Evolutionary conservation across 1,140 invertebrate genomes (phyloP), one percentile per base, ranked within the genome.

Genomic region (Pseudomyrmex dendroicus): DNA sequence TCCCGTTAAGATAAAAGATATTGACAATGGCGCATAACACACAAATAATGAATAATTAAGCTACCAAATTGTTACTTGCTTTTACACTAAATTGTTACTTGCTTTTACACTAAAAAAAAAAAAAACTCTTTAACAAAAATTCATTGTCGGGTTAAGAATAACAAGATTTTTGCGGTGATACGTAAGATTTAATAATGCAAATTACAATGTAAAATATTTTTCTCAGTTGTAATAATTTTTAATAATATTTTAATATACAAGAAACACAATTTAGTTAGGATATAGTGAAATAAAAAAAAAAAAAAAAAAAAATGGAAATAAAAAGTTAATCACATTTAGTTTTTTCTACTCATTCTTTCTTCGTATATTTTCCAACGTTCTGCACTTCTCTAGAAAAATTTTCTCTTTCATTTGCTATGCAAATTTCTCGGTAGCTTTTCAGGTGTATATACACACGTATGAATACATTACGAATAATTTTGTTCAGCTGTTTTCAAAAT

Each of bases 331-430:
- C 52, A 56, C 50, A 46, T 77, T 56, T 66, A n/a, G 62, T 54
- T 66, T 44, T 22, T 48, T 22, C 50, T 8, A 1, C 48, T 44
- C 12, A 15, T 73, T 50, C 46, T 25, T 62, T 9, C 48, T 44
- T 3, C 10, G 13, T 52, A 22, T 77, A 66, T 77, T 77, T 66
- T 35, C 48, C 59, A 20, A 25, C 62, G 22, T 77, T 66, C 25
- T 1, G 22, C 61, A 8, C 12, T 44, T 8, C 25, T 56, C 3
- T 17, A 77, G 62, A 66, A 66, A 77, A 77, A 77, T 77, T 66
- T 66, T 56, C 66, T 46, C 20, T 35, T 68, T 78, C 35, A 68
- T 68, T 78, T 78, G 9, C 44, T 78, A 78, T 68, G 64, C 13
- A 78, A 68, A 78, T 78, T 78, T 48, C 35, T 57, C 44, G 10